Conservation (phyloP, 64 coral and sea anemone genomes). For the Montipora foliosa region DNA sequence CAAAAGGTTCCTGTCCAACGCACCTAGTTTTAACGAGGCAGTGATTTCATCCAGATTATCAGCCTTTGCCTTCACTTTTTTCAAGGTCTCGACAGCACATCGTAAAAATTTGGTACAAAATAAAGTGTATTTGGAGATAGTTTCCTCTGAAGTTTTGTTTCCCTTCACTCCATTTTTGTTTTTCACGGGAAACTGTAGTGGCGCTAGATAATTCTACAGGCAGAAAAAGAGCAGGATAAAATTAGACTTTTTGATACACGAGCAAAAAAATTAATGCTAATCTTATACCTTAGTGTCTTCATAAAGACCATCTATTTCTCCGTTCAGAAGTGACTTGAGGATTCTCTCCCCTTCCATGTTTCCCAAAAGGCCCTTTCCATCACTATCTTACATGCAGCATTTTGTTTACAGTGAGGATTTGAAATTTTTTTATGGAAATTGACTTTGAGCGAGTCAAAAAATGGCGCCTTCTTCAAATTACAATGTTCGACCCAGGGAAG, state of each 20-base stretch:
- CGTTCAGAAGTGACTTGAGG: constrained; percentile 54
- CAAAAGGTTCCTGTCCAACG: not conserved
- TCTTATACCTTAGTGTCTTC: constrained; percentile 60
- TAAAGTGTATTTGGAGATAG: constrained; percentile 51
- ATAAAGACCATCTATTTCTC: constrained; percentile 51
- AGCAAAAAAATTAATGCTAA: too few relatives aligned
- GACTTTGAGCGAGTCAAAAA: not conserved
- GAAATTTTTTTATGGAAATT: not conserved
- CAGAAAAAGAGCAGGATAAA: too few relatives aligned
- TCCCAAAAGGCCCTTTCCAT: not conserved
- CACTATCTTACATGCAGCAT: not conserved
- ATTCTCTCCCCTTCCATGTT: constrained; percentile 71
- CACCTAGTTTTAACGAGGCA: constrained; percentile 27
- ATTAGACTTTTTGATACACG: too few relatives aligned
- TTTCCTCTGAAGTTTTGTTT: constrained; percentile 25
- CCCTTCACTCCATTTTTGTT: constrained; percentile 57
- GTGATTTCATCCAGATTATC: constrained; percentile 1
- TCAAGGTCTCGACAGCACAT: constrained; percentile 65
- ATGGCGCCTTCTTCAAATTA: constrained; percentile 7
- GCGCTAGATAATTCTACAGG: constrained; percentile 48
- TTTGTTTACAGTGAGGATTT: not conserved
- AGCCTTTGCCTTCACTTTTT: constrained; percentile 30
- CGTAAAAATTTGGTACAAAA: constrained; percentile 65
- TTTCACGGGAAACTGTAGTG: constrained; percentile 22
- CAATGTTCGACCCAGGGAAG: not conserved